These are phyloP conservation scores for Oryzias melastigma DNA, from an alignment of 2,113 vertebrate species.

Conservation along the genomic window DNA sequence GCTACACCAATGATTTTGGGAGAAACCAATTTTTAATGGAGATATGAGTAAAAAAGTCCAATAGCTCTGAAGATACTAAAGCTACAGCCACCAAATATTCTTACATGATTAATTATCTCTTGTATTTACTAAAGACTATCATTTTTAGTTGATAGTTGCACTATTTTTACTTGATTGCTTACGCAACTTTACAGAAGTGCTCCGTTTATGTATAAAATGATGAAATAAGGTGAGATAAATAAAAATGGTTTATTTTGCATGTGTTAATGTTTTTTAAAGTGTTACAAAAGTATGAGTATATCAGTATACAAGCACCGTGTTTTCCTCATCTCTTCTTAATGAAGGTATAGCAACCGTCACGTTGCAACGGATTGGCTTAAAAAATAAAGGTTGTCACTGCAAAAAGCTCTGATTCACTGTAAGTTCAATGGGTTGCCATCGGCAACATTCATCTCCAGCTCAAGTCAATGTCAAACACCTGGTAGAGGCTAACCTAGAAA, in stretches of 20 bases:
- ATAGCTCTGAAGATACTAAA: too few species aligned
- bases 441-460: slow-evolving; percentile 84
- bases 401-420: slow-evolving; percentile 83
- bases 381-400: slow-evolving; percentile 88
- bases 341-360: slow-evolving; percentile 81
- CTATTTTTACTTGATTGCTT: too few species aligned
- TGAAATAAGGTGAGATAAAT: too few species aligned
- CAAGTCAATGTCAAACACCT: slow-evolving; percentile 87
- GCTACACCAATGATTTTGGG: too few species aligned
- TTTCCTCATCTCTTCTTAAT: slow-evolving; percentile 69
- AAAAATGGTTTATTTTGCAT: neutral
- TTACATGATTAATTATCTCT: too few species aligned
- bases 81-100: too few species aligned
- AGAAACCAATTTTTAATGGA: too few species aligned
- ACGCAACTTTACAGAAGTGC: too few species aligned
- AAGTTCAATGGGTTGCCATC: slow-evolving; percentile 83
- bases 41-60: too few species aligned
- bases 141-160: too few species aligned
- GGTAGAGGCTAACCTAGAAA: slow-evolving; percentile 82
- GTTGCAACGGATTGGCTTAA: slow-evolving; percentile 82
- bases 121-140: too few species aligned
- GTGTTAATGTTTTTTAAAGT: slow-evolving; percentile 31
- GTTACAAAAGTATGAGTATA: neutral
- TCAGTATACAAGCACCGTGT: slow-evolving; percentile 60
- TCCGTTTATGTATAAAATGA: too few species aligned